Base-by-base conservation (phyloP, 1,140 invertebrate genomes). In the Drosophila orena region DNA sequence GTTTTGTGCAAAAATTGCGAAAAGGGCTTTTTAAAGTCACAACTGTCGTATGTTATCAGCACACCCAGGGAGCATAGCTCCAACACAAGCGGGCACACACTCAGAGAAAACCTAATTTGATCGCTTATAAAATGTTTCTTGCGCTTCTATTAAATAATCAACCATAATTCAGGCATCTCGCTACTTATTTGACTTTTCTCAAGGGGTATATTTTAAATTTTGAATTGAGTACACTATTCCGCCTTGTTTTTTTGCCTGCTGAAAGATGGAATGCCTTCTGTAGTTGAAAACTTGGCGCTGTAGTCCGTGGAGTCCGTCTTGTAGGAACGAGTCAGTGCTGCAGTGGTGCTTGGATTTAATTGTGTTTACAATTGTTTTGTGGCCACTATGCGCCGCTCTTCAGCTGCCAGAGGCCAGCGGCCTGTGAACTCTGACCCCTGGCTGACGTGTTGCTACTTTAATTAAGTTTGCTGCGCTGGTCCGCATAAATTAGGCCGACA, bases 11-110 rank as follows among this genome's bases (percentile, higher is more conserved):
- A 74, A 84, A 89, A 83, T 79, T 77, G 70, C 64, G 79, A 79
- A 80, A 84, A 77, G 79, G 84, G 79, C 80, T 84, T 89, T 86
- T 89, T 89, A 89, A 84, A 89, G 84, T 88, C 84, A 84, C 84
- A 90, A 84, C 79, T 84, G 84, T 89, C 84, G 84, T 89, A 80
- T 84, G 85, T 89, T 89, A 89, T 89, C 79, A 81, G 61, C 79
- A 79, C 50, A 77, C 62, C 72, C 58, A 47, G 52, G 7, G 38
- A 78, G 59, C 77, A 35, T 43, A 24, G 22, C 52, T 53, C 42
- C n/a, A 2, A 38, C 24, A 10, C 44, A 12, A 49, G 43, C 44
- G n/a, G 30, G 17, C 34, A 3, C 34, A 24, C 46, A 68, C 38
- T 66, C 15, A 54, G 47, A 20, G 37, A 38, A 70, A 77, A 71